Conservation (phyloP, 2,113 vertebrate species). For the Numenius arquata region DNA sequence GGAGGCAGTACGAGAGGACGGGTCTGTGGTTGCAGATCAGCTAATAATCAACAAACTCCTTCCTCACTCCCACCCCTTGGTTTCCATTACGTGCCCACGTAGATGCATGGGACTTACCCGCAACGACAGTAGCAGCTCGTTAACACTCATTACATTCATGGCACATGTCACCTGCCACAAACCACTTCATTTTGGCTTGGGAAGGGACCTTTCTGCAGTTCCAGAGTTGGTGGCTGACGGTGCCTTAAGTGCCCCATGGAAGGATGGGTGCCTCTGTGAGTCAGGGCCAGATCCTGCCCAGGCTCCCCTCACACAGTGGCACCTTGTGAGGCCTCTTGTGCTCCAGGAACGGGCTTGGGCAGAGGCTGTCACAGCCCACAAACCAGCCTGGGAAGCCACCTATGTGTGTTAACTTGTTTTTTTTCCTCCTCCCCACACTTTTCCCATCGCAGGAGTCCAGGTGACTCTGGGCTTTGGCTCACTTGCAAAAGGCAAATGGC, state of each 20-base stretch:
- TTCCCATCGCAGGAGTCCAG: not conserved
- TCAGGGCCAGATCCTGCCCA: not conserved
- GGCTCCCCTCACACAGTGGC: not conserved
- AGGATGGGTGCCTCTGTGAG: not conserved
- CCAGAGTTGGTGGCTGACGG: not conserved
- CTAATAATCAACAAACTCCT: not conserved
- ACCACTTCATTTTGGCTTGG: not conserved
- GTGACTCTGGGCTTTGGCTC: not conserved
- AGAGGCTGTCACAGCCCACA: not conserved
- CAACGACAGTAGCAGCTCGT: not conserved
- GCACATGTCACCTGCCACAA: not conserved
- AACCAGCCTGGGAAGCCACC: not conserved
- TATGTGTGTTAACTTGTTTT: not conserved
- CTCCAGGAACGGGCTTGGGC: not conserved
- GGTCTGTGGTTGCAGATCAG: not conserved
- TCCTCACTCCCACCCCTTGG: rapidly evolving
- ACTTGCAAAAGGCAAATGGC: not conserved
- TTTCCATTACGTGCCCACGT: rapidly evolving
- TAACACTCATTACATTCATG: not conserved
- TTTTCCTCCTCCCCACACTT: not conserved
- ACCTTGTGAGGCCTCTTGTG: not conserved
- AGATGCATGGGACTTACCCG: not conserved
- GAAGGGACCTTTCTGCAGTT: not conserved
- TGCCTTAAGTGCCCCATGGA: not conserved
- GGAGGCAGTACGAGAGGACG: not conserved